These are phyloP conservation scores for Phaenicophaeus curvirostris DNA, from an alignment of 2,797 vertebrate species.

Conservation along the genomic window DNA sequence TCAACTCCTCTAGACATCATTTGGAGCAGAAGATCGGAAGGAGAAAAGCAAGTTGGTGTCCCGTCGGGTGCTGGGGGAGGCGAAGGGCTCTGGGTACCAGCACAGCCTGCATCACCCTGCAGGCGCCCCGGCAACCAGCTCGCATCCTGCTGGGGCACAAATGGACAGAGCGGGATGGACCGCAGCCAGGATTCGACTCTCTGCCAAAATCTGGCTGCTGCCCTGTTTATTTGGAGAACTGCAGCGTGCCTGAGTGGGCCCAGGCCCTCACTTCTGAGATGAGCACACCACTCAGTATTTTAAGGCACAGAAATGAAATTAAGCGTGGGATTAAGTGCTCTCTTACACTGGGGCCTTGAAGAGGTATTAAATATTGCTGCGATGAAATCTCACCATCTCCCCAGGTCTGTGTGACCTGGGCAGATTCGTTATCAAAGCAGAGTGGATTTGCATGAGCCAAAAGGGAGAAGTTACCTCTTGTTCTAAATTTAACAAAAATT, in stretches of 20 bases:
- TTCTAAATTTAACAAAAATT: not conserved
- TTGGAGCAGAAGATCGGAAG: rapidly evolving
- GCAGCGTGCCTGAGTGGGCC: rapidly evolving
- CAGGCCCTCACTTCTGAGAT: rapidly evolving
- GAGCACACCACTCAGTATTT: not conserved
- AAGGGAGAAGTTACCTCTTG: not conserved
- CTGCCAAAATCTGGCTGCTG: not conserved
- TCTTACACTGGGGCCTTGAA: not conserved
- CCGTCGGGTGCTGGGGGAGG: too few species aligned
- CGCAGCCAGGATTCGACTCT: rapidly evolving
- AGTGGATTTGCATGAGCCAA: not conserved
- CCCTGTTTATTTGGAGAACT: not conserved
- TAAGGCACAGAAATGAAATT: not conserved
- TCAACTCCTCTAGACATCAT: rapidly evolving
- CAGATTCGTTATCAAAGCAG: not conserved
- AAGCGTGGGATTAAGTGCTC: not conserved
- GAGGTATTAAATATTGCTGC: not conserved
- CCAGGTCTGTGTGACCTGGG: not conserved
- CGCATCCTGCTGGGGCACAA: rapidly evolving
- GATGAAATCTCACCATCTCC: not conserved
- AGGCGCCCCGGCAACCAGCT: not conserved
- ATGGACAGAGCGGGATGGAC: not conserved
- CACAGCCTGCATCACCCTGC: not conserved
- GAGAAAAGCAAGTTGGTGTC: not conserved
- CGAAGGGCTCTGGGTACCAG: not conserved